Evolutionary conservation across 2,888 invertebrate species (phyloP), one percentile per base, ranked within the genome.

Genomic region (Ophioninae sp.): DNA sequence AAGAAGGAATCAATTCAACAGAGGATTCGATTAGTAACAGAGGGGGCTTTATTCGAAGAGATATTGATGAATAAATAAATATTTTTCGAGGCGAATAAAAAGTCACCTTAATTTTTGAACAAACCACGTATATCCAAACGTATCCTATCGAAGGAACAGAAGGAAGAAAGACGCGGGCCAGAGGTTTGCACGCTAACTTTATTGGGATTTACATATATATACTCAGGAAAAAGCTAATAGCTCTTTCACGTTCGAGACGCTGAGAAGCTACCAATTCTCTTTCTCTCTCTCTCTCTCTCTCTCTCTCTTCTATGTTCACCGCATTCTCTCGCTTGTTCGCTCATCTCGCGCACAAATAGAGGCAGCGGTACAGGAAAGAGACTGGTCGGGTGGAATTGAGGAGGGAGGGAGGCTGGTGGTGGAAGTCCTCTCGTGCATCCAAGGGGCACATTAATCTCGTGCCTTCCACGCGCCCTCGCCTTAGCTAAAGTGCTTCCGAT

Each of bases 401-500:
- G 13, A 10, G 20, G 50, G 37, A 50, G 13, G 41, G 56, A 13
- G 39, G 10, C 13, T 17, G 50, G 50, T 41, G 50, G 17, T 50
- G 50, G 50, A 50, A 59, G 57, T 67, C 30, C 59, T 72, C 79
- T 79, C 82, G 82, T 82, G 81, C 83, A 86, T 84, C 85, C 81
- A 85, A 85, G 82, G 79, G 86, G 87, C 85, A 86, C 87, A 88
- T 88, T 88, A 88, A 88, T 88, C 88, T 88, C 87, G 86, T 81
- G 85, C 87, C 84, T 88, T 88, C 88, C 85, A 84, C 85, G 87
- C 82, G 41, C 87, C 87, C 86, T 85, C 82, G 82, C 81, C 86
- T 82, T 83, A 73, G 85, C 87, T 88, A 88, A 88, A 88, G 88
- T 88, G 88, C 88, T 88, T 88, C 88, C 88, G 88, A 88, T 88